These are phyloP conservation scores for Encarsia formosa DNA, from an alignment of 2,888 invertebrate species.

Conservation along the genomic window DNA sequence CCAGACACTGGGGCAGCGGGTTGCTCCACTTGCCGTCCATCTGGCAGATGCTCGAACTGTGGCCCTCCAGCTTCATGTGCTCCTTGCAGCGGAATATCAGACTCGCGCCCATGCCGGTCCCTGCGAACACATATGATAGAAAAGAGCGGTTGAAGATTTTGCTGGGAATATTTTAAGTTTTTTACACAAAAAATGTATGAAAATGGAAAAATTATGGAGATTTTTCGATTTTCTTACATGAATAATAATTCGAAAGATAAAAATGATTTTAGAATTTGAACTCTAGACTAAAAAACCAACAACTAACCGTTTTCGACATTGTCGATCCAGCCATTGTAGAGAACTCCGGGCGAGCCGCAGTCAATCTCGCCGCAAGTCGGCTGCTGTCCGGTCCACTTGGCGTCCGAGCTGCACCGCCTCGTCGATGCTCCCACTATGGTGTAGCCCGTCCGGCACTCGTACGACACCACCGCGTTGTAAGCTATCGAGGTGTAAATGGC, in stretches of 20 bases:
- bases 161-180: too few relatives aligned
- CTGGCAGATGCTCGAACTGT: slow-evolving; percentile 86
- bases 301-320: slow-evolving; percentile 67
- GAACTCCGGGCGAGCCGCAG: slow-evolving; percentile 88
- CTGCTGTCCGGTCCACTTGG: slow-evolving; percentile 90
- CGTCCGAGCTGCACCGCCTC: slow-evolving; percentile 88
- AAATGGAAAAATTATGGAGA: too few relatives aligned
- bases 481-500: slow-evolving; percentile 89
- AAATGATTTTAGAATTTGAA: too few relatives aligned
- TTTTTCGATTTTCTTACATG: too few relatives aligned
- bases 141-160: too few relatives aligned
- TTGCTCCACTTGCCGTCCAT: slow-evolving; percentile 94
- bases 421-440: slow-evolving; percentile 86
- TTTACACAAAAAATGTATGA: too few relatives aligned
- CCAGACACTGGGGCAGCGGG: slow-evolving; percentile 85
- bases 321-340: slow-evolving; percentile 95
- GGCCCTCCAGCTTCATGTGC: slow-evolving; percentile 84
- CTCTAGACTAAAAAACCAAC: too few relatives aligned
- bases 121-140: slow-evolving; percentile 46
- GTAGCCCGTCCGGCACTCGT: slow-evolving; percentile 94
- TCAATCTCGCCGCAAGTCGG: slow-evolving; percentile 96
- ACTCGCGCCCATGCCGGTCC: slow-evolving; percentile 86
- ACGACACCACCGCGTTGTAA: slow-evolving; percentile 92
- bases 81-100: slow-evolving; percentile 91
- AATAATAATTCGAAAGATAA: too few relatives aligned